These are phyloP conservation scores for Luperina nickerlii DNA, from an alignment of 2,888 invertebrate species.

Conservation along the genomic window DNA sequence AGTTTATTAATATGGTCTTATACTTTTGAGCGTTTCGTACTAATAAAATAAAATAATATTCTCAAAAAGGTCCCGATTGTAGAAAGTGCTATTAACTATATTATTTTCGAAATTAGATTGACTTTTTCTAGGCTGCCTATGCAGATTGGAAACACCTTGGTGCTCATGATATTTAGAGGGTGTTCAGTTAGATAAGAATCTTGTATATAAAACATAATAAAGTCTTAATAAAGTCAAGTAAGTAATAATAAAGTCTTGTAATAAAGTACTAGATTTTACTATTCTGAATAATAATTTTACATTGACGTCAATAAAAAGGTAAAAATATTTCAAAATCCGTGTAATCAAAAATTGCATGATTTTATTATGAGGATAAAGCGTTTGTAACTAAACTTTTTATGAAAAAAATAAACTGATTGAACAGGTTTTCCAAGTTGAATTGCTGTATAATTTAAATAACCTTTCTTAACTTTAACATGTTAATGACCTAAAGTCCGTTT, in stretches of 20 bases:
- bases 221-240: too few relatives aligned
- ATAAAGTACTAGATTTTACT: slow-evolving; percentile 22
- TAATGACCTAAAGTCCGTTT: slow-evolving; percentile 37
- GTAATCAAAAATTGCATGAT: slow-evolving; percentile 6
- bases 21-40: too few relatives aligned
- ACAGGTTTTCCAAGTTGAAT: neutral
- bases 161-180: slow-evolving; percentile 4
- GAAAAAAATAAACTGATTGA: neutral
- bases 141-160: neutral
- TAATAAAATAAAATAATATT: too few relatives aligned
- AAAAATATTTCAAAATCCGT: slow-evolving; percentile 20
- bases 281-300: slow-evolving; percentile 31
- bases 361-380: slow-evolving; percentile 1
- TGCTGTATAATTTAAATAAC: neutral
- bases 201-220: neutral
- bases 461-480: slow-evolving; percentile 31
- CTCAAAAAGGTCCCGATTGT: too few relatives aligned
- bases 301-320: slow-evolving; percentile 40
- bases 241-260: neutral
- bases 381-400: neutral
- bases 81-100: neutral
- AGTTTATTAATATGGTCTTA: too few relatives aligned
- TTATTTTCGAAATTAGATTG: slow-evolving; percentile 6
- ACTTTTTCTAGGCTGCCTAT: neutral
- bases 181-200: slow-evolving; percentile 13